Percentiles rank a stretch among this genome's conserved stretches.
These are phyloP conservation scores for Halcyon leucocephala DNA, from an alignment of 2,797 vertebrate genomes.

Conservation along the genomic window DNA sequence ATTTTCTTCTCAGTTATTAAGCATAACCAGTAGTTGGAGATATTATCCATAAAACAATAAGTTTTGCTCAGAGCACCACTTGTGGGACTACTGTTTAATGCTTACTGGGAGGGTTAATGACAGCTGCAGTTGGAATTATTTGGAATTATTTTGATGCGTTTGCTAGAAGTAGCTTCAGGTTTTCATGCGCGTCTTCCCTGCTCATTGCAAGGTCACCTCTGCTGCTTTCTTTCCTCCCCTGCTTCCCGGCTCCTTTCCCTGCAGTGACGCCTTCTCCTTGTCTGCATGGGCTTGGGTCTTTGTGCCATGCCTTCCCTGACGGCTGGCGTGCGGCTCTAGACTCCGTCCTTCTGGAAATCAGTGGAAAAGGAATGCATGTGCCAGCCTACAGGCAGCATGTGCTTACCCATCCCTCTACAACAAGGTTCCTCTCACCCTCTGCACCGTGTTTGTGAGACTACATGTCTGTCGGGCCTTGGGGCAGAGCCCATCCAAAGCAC, in stretches of 20 bases:
- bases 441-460: accelerated
- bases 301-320: accelerated
- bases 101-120: neutral
- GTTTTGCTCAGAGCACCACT: neutral
- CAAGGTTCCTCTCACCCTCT: neutral
- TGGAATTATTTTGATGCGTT: neutral
- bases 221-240: neutral
- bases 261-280: accelerated
- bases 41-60: neutral
- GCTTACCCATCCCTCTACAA: neutral
- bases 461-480: neutral
- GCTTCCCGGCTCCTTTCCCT: neutral
- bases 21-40: neutral
- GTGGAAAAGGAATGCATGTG: accelerated
- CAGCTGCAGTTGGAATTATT: neutral
- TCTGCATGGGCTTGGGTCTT: accelerated
- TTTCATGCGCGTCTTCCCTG: neutral
- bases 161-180: neutral
- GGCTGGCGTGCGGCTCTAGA: neutral
- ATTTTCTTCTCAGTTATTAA: neutral
- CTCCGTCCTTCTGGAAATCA: neutral
- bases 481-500: accelerated
- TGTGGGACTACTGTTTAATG: neutral
- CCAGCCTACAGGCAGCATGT: neutral
- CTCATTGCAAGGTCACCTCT: accelerated